Evolutionary conservation across 2,888 invertebrate genomes (phyloP).

Genomic region (Pachymerium ferrugineum): DNA sequence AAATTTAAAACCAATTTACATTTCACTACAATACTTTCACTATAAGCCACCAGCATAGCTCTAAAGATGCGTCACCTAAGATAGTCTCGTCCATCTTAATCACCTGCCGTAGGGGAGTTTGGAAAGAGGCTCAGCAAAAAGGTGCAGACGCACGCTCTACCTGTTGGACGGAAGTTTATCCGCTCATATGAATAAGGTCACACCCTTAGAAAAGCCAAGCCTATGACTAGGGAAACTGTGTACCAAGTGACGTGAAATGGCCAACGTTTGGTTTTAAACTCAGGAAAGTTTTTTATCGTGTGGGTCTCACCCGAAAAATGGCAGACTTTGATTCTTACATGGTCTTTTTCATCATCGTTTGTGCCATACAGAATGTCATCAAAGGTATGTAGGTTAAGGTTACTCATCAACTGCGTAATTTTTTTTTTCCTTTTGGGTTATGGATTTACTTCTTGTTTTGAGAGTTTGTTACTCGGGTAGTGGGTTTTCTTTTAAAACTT

Average conservation of each 20-base stretch:
- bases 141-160: neutral
- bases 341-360: neutral
- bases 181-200: neutral
- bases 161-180: conserved; percentile 1
- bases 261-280: neutral
- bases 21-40: neutral
- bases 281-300: neutral
- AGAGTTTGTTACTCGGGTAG: neutral
- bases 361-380: neutral
- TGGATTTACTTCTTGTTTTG: neutral
- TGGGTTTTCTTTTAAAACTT: neutral
- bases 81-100: neutral
- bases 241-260: neutral
- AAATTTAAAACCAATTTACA: neutral
- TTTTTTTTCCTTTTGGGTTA: neutral
- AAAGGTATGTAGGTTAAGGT: neutral
- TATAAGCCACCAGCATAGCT: neutral
- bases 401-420: neutral
- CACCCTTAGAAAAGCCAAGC: neutral
- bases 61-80: neutral
- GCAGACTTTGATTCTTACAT: neutral
- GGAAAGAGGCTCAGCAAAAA: neutral
- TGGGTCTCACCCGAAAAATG: neutral
- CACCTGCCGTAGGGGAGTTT: neutral
- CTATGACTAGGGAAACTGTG: neutral